Conservation (phyloP, 2,113 vertebrate species). For the Myrmophylax atrothorax region DNA sequence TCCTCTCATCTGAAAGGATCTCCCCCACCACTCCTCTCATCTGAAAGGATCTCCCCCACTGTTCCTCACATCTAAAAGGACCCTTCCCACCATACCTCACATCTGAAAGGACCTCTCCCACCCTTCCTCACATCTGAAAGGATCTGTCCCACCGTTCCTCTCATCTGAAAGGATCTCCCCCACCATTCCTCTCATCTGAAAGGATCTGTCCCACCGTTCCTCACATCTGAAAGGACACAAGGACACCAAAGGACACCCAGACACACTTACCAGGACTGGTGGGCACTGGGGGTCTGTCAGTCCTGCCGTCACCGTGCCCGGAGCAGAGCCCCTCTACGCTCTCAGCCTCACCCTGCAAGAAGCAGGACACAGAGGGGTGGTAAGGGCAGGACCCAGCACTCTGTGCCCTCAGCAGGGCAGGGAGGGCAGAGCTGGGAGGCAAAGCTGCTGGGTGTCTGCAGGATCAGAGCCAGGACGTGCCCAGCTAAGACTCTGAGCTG, state of each 20-base stretch:
- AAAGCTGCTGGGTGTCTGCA: constrained; percentile 21
- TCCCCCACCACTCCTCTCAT: too few relatives aligned
- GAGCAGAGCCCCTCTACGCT: not conserved
- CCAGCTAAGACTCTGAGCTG: not conserved
- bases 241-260: not conserved
- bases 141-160: too few relatives aligned
- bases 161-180: too few relatives aligned
- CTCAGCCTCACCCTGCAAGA: constrained; percentile 48
- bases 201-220: not conserved
- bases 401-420: not conserved
- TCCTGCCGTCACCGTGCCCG: not conserved
- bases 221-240: not conserved
- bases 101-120: not conserved
- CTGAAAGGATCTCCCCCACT: too few relatives aligned
- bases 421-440: not conserved
- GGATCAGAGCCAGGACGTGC: not conserved
- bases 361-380: constrained; percentile 8
- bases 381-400: constrained; percentile 15
- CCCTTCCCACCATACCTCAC: too few relatives aligned
- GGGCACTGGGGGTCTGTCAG: not conserved
- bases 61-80: too few relatives aligned
- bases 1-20: too few relatives aligned
- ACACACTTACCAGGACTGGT: constrained; percentile 1
- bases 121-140: too few relatives aligned
- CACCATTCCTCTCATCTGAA: rapidly evolving